phyloP scores from a whole-genome alignment of 2,888 invertebrate genomes.

The Nebria brevicollis region DNA sequence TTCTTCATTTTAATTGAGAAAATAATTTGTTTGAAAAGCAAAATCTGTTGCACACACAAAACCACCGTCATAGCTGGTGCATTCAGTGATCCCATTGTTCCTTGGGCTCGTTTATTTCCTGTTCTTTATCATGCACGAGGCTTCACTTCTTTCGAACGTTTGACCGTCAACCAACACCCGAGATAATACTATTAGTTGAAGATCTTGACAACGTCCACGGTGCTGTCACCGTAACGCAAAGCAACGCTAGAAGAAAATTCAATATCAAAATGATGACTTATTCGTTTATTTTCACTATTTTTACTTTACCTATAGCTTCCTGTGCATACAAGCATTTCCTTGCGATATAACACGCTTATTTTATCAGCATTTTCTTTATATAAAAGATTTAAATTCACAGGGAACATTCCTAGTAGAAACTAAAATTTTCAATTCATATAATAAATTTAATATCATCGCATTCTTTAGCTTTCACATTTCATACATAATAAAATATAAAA shows the following conservation, averaged over 20 bases:
- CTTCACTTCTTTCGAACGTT: constrained; percentile 8
- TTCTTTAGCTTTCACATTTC: not conserved
- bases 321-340: not conserved
- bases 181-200: constrained; percentile 19
- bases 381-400: not conserved
- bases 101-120: constrained; percentile 22
- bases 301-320: not conserved
- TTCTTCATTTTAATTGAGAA: not conserved
- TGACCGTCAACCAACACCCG: not conserved
- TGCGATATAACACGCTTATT: not conserved
- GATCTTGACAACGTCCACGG: not conserved
- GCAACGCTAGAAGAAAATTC: constrained; percentile 13
- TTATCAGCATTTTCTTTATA: not conserved
- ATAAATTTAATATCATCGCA: not conserved
- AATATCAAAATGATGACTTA: constrained; percentile 1
- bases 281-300: not conserved
- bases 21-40: not conserved
- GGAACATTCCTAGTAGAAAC: not conserved
- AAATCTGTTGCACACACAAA: not conserved
- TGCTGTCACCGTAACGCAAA: not conserved
- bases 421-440: not conserved
- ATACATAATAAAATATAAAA: too few species aligned
- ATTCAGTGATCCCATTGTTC: constrained; percentile 21
- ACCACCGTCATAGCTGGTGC: not conserved
- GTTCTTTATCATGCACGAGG: constrained; percentile 24